Evolutionary conservation across 2,888 invertebrate species (phyloP), one percentile per base, ranked within the genome.

Genomic region (Melanostoma scalare): DNA sequence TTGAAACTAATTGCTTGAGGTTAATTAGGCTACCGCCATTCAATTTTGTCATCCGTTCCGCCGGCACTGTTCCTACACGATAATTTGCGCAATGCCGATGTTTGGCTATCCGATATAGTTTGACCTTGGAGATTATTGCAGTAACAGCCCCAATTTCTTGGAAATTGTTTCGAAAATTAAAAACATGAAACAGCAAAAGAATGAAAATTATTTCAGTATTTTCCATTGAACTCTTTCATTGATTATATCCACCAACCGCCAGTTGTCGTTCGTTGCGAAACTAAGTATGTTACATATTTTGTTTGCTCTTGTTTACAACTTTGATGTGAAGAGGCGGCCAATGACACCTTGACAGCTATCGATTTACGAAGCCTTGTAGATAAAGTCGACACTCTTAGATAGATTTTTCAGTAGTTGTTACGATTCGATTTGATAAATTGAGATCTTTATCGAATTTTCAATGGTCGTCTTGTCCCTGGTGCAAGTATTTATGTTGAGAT

Each of bases 21-120:
- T 71, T 80, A 76, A 73, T 77, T 73, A 68, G 77, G 55, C 77
- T 63, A 63, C 56, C 73, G 78, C 78, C 73, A 82, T 77, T 53
- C 46, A 8, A 73, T 82, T 73, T 42, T 44, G 38, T 48, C 4
- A 8, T 20, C 46, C 20, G 20, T 35, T n/a, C 20, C 71, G 46
- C 60, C 53, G 61, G 36, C 53, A 46, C 2, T 38, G 33, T 50
- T 38, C 55, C 53, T 81, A 72, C 31, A 71, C 56, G 71, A 60
- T 71, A 40, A 65, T 76, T 71, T 53, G 65, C 69, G 61, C 42
- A 67, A 68, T 73, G 46, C 61, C 10, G 40, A 35, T 61, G 56
- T 52, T 68, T 63, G 55, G 61, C 36, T 52, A 71, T 9, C 48
- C 56, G 44, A 20, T 20, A 71, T 60, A 65, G 53, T 42, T 71